Conservation (phyloP, 2,888 invertebrate genomes). For the Ptycholaimellus sp. region DNA sequence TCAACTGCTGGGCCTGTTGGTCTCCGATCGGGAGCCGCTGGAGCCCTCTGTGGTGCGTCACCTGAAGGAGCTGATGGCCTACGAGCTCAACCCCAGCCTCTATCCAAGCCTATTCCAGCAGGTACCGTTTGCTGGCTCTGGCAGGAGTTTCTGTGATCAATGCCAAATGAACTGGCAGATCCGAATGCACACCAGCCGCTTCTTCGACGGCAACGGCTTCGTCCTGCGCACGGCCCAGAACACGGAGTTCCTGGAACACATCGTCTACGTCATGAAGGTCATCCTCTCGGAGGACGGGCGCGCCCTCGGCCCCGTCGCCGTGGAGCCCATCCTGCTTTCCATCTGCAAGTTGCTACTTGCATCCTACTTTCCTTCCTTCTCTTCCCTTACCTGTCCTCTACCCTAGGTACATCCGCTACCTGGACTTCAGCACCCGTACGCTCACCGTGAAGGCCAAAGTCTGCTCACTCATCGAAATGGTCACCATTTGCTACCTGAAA, state of each 20-base stretch:
- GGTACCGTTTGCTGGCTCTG: no score
- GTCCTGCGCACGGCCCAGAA: no score
- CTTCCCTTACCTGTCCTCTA: constrained; percentile 4
- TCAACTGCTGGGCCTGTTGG: constrained; percentile 52
- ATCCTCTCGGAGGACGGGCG: constrained; percentile 56
- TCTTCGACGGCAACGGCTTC: no score
- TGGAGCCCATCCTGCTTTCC: constrained; percentile 79
- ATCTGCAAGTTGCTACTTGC: constrained; percentile 46
- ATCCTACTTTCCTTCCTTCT: constrained; percentile 9
- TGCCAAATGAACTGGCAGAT: no score
- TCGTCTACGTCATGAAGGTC: constrained; percentile 89
- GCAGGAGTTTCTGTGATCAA: no score
- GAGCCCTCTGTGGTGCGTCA: constrained; percentile 79
- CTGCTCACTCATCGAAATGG: constrained; percentile 72
- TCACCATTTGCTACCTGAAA: constrained; percentile 12
- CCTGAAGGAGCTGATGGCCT: constrained; percentile 77
- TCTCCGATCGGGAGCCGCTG: constrained; percentile 79
- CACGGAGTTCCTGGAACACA: constrained; percentile 91
- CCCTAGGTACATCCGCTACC: background rate
- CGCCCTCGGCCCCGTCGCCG: constrained; percentile 39
- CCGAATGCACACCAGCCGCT: no score
- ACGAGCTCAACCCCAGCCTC: constrained; percentile 78
- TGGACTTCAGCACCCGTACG: constrained; percentile 43
- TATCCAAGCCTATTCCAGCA: constrained; percentile 91
- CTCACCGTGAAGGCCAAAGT: constrained; percentile 83